Evolutionary conservation across 1,140 invertebrate genomes (phyloP).

Genomic region (Mamestra configurata): DNA sequence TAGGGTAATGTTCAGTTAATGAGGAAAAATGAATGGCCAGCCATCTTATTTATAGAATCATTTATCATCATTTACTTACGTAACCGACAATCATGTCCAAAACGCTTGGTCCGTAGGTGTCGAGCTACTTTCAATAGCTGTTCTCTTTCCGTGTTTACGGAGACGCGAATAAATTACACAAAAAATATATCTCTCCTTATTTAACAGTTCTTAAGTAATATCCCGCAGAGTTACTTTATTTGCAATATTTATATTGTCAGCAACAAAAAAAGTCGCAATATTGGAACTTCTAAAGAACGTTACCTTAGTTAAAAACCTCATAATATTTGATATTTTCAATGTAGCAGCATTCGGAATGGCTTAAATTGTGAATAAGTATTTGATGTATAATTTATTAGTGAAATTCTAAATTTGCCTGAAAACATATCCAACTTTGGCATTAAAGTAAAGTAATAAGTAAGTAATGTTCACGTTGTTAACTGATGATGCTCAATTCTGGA

Average conservation of each 20-base stretch:
- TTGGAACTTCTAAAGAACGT: too few species aligned
- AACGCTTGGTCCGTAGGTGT: constrained; percentile 20
- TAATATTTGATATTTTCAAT: too few species aligned
- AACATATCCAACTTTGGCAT: too few species aligned
- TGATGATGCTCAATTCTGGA: too few species aligned
- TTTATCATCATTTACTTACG: constrained; percentile 44
- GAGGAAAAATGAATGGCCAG: constrained; percentile 1
- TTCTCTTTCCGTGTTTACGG: constrained; percentile 38
- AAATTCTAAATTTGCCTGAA: too few species aligned
- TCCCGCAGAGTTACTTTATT: constrained; percentile 17
- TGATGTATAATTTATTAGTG: too few species aligned
- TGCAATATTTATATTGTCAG: constrained; percentile 2
- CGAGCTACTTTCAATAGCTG: constrained; percentile 28
- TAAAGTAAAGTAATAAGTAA: too few species aligned
- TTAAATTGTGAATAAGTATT: too few species aligned
- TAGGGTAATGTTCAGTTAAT: background rate
- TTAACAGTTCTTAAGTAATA: constrained; percentile 17
- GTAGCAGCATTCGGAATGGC: too few species aligned
- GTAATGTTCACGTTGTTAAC: too few species aligned
- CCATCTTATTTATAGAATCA: constrained; percentile 14
- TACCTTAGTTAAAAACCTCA: too few species aligned
- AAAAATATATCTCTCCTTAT: constrained; percentile 14
- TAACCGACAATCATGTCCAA: constrained; percentile 31
- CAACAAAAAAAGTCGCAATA: background rate
- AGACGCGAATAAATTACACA: constrained; percentile 39